phyloP scores from a whole-genome alignment of 2,113 vertebrate genomes.

The Toxostoma redivivum region DNA sequence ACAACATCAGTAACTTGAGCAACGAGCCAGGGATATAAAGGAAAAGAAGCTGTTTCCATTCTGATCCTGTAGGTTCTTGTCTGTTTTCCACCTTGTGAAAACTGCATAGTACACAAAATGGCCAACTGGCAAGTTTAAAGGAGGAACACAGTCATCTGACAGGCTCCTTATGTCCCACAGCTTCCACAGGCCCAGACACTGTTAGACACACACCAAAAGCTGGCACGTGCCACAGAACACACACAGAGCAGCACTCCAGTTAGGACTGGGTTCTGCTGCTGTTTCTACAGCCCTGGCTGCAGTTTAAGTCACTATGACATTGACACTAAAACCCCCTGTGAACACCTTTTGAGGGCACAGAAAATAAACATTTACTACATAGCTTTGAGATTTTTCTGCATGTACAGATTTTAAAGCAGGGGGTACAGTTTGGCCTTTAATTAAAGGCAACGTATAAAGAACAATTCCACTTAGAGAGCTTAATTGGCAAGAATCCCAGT shows the following conservation, averaged over 20 bases:
- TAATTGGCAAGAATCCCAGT: not conserved
- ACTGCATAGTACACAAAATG: not conserved
- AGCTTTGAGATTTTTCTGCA: not conserved
- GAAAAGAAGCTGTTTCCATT: not conserved
- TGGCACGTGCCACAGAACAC: not conserved
- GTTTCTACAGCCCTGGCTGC: not conserved
- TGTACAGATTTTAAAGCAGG: not conserved
- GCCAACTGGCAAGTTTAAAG: slow-evolving; percentile 16
- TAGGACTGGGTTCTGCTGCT: not conserved
- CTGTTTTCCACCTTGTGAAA: not conserved
- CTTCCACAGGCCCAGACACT: not conserved
- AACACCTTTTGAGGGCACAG: not conserved
- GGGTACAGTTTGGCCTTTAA: not conserved
- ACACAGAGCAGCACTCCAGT: not conserved
- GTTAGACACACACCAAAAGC: not conserved
- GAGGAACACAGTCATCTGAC: not conserved
- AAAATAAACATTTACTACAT: not conserved
- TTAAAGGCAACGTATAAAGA: not conserved
- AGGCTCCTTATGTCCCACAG: not conserved
- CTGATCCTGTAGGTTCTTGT: not conserved
- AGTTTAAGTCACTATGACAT: not conserved
- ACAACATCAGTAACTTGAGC: not conserved
- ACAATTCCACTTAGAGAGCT: not conserved
- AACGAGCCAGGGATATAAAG: not conserved
- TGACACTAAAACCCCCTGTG: not conserved